A percentile compares a stretch with the other conserved stretches of the same genome.
Evolutionary conservation across 2,113 vertebrate genomes (phyloP).

Genomic region (Brachionichthys hirsutus): DNA sequence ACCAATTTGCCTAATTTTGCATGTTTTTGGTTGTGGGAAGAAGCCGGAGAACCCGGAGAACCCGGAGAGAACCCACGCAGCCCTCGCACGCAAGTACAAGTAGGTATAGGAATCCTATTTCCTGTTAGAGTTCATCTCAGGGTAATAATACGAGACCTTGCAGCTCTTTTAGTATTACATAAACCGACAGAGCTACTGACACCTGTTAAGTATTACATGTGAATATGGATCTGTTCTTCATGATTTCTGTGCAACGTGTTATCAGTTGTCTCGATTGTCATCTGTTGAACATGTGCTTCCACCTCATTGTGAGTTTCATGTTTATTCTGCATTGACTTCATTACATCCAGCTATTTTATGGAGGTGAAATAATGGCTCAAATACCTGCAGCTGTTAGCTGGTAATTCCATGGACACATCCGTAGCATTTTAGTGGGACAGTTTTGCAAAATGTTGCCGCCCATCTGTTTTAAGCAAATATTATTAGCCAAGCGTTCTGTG

Average conservation of each 20-base stretch:
- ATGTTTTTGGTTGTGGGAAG: no score
- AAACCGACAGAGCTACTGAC: no score
- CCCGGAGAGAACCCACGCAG: no score
- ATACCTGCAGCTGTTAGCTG: conserved; percentile 19
- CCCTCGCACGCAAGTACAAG: conserved; percentile 14
- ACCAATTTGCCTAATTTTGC: no score
- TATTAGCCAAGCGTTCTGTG: not conserved
- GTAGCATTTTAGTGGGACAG: conserved; percentile 7
- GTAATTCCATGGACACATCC: conserved; percentile 21
- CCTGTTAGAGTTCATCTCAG: conserved; percentile 35
- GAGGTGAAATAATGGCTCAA: conserved; percentile 3
- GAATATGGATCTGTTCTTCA: no score
- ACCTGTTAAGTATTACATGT: no score
- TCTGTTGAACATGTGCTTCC: not conserved
- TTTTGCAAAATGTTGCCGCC: not conserved
- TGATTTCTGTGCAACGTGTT: no score
- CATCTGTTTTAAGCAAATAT: conserved; percentile 3
- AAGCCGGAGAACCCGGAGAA: no score
- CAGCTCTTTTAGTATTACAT: not conserved
- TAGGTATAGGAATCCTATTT: conserved; percentile 17
- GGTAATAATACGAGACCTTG: not conserved
- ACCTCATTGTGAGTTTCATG: conserved; percentile 3
- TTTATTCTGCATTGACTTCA: conserved; percentile 7
- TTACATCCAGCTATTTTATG: not conserved
- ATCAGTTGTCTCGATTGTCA: no score